Conservation (phyloP, 2,113 vertebrate species). For the Tragelaphus scriptus region DNA sequence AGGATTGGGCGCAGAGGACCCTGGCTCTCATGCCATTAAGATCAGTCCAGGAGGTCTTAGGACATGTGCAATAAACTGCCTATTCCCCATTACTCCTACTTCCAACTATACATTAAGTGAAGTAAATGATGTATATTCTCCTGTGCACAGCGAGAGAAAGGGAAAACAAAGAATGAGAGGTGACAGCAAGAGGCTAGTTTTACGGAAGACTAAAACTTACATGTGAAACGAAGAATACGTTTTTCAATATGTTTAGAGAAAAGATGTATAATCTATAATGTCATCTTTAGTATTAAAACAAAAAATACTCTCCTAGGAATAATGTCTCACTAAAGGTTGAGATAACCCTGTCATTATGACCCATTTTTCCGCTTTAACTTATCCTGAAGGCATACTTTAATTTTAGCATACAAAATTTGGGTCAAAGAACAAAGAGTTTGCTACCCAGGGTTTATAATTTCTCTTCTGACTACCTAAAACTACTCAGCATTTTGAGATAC, state of each 20-base stretch:
- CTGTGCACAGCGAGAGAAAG: neutral
- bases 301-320: neutral
- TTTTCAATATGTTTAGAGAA: neutral
- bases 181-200: neutral
- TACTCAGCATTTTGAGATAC: constrained; percentile 17
- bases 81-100: neutral
- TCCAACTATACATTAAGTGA: neutral
- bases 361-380: constrained; percentile 52
- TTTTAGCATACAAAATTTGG: constrained; percentile 62
- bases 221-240: neutral
- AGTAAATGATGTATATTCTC: neutral
- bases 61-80: neutral
- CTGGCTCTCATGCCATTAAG: neutral
- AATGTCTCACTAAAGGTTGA: constrained; percentile 15
- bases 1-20: neutral
- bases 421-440: constrained; percentile 52
- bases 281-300: neutral
- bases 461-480: neutral
- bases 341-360: constrained; percentile 36
- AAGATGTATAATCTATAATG: neutral
- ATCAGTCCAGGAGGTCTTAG: neutral
- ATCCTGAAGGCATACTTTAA: constrained; percentile 45
- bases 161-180: neutral
- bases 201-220: neutral
- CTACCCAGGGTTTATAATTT: constrained; percentile 36